phyloP scores from a whole-genome alignment of 2,113 vertebrate species.

The Psammodynastes pulverulentus region DNA sequence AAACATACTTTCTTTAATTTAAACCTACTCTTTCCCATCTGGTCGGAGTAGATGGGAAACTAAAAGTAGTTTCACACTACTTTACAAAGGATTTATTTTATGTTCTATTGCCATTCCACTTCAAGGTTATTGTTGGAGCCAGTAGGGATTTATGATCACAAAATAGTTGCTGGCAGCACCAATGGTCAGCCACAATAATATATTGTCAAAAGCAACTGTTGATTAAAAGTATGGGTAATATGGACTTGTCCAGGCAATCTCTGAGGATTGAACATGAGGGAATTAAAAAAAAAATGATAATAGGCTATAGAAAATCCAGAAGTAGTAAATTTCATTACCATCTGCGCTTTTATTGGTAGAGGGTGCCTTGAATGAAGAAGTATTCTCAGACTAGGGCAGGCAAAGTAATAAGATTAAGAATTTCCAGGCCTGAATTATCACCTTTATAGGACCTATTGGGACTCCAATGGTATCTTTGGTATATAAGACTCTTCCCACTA shows the following conservation, averaged over 20 bases:
- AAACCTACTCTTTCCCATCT: background rate
- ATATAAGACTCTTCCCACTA: background rate
- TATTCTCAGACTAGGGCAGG: background rate
- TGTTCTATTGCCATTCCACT: conserved; percentile 40
- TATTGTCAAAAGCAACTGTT: conserved; percentile 41
- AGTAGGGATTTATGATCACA: conserved; percentile 38
- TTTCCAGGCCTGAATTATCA: background rate
- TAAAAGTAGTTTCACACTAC: background rate
- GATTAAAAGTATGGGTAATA: conserved; percentile 41
- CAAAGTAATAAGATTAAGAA: background rate
- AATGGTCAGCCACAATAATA: conserved; percentile 46
- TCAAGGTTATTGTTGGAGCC: conserved; percentile 1
- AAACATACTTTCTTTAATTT: background rate
- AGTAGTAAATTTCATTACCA: conserved; percentile 13
- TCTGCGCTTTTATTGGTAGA: background rate
- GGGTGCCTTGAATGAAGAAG: background rate
- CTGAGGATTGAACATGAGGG: background rate
- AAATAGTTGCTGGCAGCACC: conserved; percentile 40
- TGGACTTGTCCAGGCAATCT: background rate
- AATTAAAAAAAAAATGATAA: background rate
- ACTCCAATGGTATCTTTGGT: background rate
- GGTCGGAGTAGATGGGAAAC: background rate
- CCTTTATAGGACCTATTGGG: background rate
- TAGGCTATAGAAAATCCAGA: conserved; percentile 33
- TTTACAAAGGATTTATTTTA: conserved; percentile 16